These are phyloP conservation scores for Meteorus colon DNA, from an alignment of 2,888 invertebrate species.

Conservation along the genomic window DNA sequence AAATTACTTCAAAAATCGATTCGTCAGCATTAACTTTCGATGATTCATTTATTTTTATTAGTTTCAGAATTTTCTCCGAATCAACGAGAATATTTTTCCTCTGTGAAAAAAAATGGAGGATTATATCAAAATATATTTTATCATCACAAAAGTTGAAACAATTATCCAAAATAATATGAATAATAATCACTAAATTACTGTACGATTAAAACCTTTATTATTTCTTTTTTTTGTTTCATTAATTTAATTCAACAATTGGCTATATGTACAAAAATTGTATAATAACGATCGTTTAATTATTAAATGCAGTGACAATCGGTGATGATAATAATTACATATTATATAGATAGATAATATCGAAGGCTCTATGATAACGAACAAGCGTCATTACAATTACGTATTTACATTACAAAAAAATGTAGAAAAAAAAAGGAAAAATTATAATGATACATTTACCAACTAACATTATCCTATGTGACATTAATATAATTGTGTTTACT, in stretches of 20 bases:
- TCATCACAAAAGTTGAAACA: not conserved
- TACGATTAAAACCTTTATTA: not conserved
- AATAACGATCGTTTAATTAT: constrained; percentile 44
- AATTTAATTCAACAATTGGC: constrained; percentile 3
- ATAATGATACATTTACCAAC: constrained; percentile 53
- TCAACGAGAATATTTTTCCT: not conserved
- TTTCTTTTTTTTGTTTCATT: not conserved
- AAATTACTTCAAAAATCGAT: constrained; percentile 1
- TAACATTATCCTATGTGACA: constrained; percentile 33
- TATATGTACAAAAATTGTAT: constrained; percentile 55
- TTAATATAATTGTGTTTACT: not conserved
- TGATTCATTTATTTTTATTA: not conserved
- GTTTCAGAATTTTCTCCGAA: not conserved
- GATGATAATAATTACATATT: not conserved
- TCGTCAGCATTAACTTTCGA: not conserved
- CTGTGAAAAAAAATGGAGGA: not conserved
- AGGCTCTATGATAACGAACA: not conserved
- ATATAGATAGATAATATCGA: not conserved
- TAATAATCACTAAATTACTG: not conserved
- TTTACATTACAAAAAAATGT: constrained; percentile 53
- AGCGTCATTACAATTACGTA: constrained; percentile 53
- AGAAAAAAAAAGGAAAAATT: constrained; percentile 32
- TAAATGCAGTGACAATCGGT: constrained; percentile 16
- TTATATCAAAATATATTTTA: not conserved
- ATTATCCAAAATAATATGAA: not conserved